Evolutionary conservation across 92 coral and sea anemone species (phyloP).

Genomic region (Micromussa lordhowensis): DNA sequence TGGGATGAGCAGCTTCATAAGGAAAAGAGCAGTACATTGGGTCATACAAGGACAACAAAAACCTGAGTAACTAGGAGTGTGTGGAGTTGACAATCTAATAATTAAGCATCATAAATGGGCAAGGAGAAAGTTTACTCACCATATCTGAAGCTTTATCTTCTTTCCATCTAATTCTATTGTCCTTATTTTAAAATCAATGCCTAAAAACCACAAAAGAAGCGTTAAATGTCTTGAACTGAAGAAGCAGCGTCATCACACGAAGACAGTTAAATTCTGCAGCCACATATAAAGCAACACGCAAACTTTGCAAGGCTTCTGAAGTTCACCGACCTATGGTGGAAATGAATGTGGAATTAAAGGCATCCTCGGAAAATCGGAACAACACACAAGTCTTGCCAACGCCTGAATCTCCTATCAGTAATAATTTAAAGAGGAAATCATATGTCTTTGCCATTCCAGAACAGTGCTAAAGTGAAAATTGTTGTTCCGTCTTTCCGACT

Average conservation of each 20-base stretch:
- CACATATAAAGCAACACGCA: slow-evolving; percentile 13
- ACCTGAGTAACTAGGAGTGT: too few relatives aligned
- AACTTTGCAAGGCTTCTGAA: slow-evolving; percentile 17
- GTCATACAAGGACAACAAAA: not conserved
- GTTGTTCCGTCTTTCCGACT: slow-evolving; percentile 47
- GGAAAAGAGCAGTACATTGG: slow-evolving; percentile 16
- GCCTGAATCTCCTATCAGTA: slow-evolving; percentile 97
- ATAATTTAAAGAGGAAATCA: slow-evolving; percentile 97
- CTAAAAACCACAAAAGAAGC: slow-evolving; percentile 63
- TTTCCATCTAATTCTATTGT: slow-evolving; percentile 97
- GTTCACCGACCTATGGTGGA: slow-evolving; percentile 93
- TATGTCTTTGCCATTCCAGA: slow-evolving; percentile 98
- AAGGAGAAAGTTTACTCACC: slow-evolving; percentile 67
- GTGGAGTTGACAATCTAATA: not conserved
- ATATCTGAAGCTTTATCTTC: slow-evolving; percentile 97
- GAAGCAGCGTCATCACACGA: slow-evolving; percentile 27
- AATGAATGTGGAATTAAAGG: slow-evolving; percentile 96
- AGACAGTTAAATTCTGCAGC: slow-evolving; percentile 28
- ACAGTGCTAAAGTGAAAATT: slow-evolving; percentile 1
- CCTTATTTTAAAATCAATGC: slow-evolving; percentile 98
- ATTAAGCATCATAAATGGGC: not conserved
- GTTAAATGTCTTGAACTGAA: not conserved
- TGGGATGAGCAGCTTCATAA: not conserved
- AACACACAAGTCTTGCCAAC: slow-evolving; percentile 94
- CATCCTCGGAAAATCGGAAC: slow-evolving; percentile 98